These are phyloP conservation scores for Atherinomorus stipes DNA, from an alignment of 2,113 vertebrate species.

Conservation along the genomic window DNA sequence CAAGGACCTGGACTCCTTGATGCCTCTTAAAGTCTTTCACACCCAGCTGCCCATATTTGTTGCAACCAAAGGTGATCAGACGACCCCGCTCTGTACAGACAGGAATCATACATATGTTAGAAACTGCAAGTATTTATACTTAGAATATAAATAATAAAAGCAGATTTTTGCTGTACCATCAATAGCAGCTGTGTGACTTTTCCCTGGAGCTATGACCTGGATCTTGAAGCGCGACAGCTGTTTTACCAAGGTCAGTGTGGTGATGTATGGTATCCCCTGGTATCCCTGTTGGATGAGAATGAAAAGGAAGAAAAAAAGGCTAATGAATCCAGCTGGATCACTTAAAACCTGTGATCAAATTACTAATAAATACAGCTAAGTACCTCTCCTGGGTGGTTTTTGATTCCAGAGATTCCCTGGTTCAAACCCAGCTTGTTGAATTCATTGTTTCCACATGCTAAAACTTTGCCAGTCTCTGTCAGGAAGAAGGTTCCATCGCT, in stretches of 20 bases:
- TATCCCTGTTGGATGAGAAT: slow-evolving; percentile 80
- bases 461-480: slow-evolving; percentile 94
- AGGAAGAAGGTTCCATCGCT: slow-evolving; percentile 95
- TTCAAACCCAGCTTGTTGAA: slow-evolving; percentile 97
- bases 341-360: background rate
- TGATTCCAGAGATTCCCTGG: slow-evolving; percentile 94
- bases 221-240: slow-evolving; percentile 95
- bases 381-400: slow-evolving; percentile 88
- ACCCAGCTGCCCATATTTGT: slow-evolving; percentile 96
- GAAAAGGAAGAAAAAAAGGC: background rate
- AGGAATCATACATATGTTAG: slow-evolving; percentile 18
- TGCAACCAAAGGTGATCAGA: slow-evolving; percentile 95
- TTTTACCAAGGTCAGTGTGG: slow-evolving; percentile 93
- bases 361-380: background rate
- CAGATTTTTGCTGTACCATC: slow-evolving; percentile 84
- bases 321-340: background rate
- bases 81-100: slow-evolving; percentile 88
- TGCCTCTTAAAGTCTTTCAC: slow-evolving; percentile 97
- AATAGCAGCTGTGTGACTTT: slow-evolving; percentile 95
- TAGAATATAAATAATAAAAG: background rate
- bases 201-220: slow-evolving; percentile 90
- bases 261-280: slow-evolving; percentile 92
- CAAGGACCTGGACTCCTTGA: slow-evolving; percentile 91
- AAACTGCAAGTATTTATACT: background rate
- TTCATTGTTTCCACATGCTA: slow-evolving; percentile 97